These are phyloP conservation scores for Diuraphis noxia DNA, from an alignment of 1,140 invertebrate genomes.

Conservation along the genomic window DNA sequence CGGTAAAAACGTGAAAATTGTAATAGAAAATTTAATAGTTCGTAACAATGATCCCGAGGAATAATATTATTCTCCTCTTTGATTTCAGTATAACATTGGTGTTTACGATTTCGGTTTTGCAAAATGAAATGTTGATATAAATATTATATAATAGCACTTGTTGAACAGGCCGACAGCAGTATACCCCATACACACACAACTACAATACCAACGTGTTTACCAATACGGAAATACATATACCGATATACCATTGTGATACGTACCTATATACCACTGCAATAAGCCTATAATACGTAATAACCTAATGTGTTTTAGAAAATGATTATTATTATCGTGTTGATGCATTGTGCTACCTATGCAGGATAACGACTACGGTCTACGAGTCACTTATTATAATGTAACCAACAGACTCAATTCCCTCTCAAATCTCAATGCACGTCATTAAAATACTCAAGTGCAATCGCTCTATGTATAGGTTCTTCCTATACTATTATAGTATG, in stretches of 20 bases:
- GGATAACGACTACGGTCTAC: fast-evolving
- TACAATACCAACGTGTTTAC: neutral
- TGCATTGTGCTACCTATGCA: neutral
- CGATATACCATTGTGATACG: no score
- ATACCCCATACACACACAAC: neutral
- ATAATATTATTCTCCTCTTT: no score
- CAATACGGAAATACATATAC: no score
- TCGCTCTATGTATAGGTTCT: neutral
- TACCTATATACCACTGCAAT: no score
- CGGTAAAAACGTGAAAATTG: no score
- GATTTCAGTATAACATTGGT: no score
- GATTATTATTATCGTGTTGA: neutral
- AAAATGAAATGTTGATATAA: neutral
- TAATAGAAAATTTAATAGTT: no score
- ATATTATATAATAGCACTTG: no score
- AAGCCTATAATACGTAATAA: neutral
- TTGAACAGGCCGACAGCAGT: neutral
- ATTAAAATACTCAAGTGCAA: neutral
- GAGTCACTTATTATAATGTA: neutral
- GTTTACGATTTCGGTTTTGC: neutral
- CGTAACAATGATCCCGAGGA: no score
- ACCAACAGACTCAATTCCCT: neutral
- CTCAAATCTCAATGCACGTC: neutral
- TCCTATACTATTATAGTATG: neutral
- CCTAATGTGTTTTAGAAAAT: neutral